Evolutionary conservation across 2,888 invertebrate genomes (phyloP).

Genomic region (Emmelina monodactyla): DNA sequence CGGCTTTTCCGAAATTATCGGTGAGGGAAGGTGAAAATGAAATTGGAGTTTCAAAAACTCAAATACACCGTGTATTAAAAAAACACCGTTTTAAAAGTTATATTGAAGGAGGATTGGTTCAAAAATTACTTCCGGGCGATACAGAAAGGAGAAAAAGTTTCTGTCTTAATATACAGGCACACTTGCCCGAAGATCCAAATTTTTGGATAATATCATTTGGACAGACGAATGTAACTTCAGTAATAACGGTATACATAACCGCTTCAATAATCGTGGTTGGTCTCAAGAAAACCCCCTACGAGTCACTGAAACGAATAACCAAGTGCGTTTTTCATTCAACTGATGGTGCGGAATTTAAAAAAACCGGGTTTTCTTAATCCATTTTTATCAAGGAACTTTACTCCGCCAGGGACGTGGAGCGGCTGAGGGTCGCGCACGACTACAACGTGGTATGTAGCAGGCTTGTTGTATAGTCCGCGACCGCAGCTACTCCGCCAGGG

Average conservation of each 20-base stretch:
- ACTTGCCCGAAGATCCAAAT: too few species aligned
- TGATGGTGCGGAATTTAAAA: constrained; percentile 3
- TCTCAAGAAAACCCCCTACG: constrained; percentile 8
- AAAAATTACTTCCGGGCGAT: too few species aligned
- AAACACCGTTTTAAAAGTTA: too few species aligned
- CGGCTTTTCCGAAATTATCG: constrained; percentile 3
- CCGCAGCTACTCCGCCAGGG: too few species aligned
- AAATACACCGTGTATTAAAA: background rate
- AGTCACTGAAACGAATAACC: constrained; percentile 9
- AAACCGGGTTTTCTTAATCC: constrained; percentile 6
- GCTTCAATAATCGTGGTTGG: constrained; percentile 10
- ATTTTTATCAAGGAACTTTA: constrained; percentile 4
- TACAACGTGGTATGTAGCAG: too few species aligned
- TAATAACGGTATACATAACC: constrained; percentile 10
- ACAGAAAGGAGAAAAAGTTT: too few species aligned
- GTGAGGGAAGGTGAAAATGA: constrained; percentile 3
- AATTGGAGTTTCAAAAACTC: constrained; percentile 3
- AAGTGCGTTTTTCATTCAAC: constrained; percentile 8
- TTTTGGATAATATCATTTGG: constrained; percentile 1
- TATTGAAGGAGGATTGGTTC: too few species aligned
- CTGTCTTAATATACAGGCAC: too few species aligned
- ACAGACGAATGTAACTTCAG: constrained; percentile 7
- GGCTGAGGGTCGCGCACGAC: too few species aligned
- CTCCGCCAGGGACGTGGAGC: too few species aligned
- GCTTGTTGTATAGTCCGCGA: too few species aligned